Evolutionary conservation across 2,113 vertebrate species (phyloP).

Genomic region (Sebastes fasciatus): DNA sequence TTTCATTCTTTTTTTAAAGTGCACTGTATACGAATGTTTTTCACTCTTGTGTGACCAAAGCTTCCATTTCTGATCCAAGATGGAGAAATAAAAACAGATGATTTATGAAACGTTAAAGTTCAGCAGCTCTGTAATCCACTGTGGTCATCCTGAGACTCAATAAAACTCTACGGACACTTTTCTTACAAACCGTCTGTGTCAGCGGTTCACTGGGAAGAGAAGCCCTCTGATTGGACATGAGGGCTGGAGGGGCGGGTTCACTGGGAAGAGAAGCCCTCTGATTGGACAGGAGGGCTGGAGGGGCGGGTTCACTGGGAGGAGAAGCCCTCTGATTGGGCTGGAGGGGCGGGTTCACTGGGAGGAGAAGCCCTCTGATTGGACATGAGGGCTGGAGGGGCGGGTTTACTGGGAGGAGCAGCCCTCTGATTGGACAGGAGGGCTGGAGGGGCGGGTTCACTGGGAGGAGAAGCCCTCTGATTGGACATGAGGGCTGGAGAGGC

Average conservation of each 20-base stretch:
- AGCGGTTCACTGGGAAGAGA: neutral
- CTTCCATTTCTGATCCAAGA: slow-evolving; percentile 56
- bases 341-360: too few species aligned
- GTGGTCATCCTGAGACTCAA: slow-evolving; percentile 43
- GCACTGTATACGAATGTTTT: slow-evolving; percentile 76
- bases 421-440: too few species aligned
- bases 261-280: too few species aligned
- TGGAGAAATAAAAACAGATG: slow-evolving; percentile 39
- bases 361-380: too few species aligned
- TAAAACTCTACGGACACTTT: slow-evolving; percentile 64
- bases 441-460: too few species aligned
- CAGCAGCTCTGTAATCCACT: slow-evolving; percentile 61
- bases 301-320: too few species aligned
- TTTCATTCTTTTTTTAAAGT: slow-evolving; percentile 45
- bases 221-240: neutral
- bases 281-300: too few species aligned
- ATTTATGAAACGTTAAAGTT: slow-evolving; percentile 52
- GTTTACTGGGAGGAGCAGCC: too few species aligned
- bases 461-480: too few species aligned
- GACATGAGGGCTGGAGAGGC: too few species aligned
- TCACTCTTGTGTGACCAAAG: slow-evolving; percentile 80
- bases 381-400: too few species aligned
- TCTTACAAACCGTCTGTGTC: slow-evolving; percentile 48
- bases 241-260: neutral
- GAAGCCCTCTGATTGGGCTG: too few species aligned